Evolutionary conservation across 2,888 invertebrate species (phyloP).

Genomic region (Dichetophora obliterata): DNA sequence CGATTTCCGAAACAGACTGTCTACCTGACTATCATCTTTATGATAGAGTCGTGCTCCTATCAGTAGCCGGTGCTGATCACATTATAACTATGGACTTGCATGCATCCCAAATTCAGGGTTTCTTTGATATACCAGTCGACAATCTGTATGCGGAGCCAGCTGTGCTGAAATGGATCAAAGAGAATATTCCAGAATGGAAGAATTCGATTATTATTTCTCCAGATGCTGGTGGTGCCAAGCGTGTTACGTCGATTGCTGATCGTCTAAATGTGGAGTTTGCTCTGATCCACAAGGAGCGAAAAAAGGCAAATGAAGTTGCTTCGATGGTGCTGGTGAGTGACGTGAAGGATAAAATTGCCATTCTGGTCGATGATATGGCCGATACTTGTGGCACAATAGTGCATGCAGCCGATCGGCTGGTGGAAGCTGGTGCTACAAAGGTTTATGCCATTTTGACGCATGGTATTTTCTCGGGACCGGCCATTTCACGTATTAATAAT

Average conservation of each 20-base stretch:
- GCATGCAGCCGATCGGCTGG: conserved; percentile 87
- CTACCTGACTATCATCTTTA: too few species aligned
- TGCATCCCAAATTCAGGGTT: too few species aligned
- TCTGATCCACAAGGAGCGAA: conserved; percentile 91
- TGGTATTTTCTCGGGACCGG: conserved; percentile 91
- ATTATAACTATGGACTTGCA: too few species aligned
- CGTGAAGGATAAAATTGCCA: conserved; percentile 86
- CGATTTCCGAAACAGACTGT: too few species aligned
- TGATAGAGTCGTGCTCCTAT: too few species aligned
- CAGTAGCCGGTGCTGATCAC: too few species aligned
- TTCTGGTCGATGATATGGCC: conserved; percentile 93
- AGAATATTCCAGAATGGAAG: conserved; percentile 90
- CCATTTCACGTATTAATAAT: conserved; percentile 86
- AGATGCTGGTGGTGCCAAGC: conserved; percentile 92
- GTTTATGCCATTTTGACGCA: conserved; percentile 90
- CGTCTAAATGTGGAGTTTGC: conserved; percentile 92
- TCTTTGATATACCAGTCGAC: conserved; percentile 94
- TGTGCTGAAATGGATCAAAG: conserved; percentile 91
- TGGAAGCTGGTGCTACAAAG: conserved; percentile 87
- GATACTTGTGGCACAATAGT: conserved; percentile 93
- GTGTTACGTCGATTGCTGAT: conserved; percentile 91
- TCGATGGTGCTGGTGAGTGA: conserved; percentile 93
- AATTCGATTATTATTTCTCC: conserved; percentile 91
- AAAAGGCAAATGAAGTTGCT: conserved; percentile 89
- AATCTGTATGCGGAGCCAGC: conserved; percentile 93